Percentiles rank a stretch among this genome's conserved stretches.
phyloP scores from a whole-genome alignment of 2,888 invertebrate genomes.

The Pyrrhopygopsis socrates region DNA sequence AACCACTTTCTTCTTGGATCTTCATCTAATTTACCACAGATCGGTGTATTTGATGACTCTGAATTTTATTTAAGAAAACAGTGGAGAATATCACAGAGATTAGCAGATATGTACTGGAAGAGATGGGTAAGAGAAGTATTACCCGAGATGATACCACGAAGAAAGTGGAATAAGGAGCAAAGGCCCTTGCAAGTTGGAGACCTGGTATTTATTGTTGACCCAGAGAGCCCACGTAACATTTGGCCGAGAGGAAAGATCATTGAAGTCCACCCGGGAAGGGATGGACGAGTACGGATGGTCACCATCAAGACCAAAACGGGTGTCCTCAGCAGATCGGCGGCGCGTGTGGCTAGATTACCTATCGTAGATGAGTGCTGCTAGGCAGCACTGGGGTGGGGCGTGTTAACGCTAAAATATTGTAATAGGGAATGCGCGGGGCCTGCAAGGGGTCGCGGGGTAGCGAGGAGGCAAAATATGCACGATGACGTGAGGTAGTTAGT shows the following conservation, averaged over 20 bases:
- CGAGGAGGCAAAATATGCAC: no score
- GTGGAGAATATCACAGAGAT: conserved; percentile 46
- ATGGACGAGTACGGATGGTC: conserved; percentile 5
- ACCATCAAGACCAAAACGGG: neutral
- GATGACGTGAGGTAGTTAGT: no score
- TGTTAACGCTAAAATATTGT: neutral
- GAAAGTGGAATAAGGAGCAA: conserved; percentile 10
- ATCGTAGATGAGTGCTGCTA: conserved; percentile 18
- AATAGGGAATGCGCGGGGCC: no score
- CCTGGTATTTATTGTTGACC: neutral
- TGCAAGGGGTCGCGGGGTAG: no score
- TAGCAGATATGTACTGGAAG: conserved; percentile 64
- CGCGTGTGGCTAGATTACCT: conserved; percentile 1
- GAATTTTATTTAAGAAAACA: conserved; percentile 16
- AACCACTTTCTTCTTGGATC: conserved; percentile 71
- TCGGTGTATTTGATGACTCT: conserved; percentile 26
- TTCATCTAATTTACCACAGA: conserved; percentile 20
- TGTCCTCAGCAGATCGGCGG: neutral
- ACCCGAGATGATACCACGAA: conserved; percentile 39
- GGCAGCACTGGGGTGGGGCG: conserved; percentile 16
- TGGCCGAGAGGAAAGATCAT: neutral
- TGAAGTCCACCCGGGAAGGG: neutral
- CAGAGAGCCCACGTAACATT: neutral
- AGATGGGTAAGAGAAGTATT: conserved; percentile 53
- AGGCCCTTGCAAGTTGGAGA: neutral